Base-by-base conservation (phyloP, 2,113 vertebrate species). In the Natator depressus region DNA sequence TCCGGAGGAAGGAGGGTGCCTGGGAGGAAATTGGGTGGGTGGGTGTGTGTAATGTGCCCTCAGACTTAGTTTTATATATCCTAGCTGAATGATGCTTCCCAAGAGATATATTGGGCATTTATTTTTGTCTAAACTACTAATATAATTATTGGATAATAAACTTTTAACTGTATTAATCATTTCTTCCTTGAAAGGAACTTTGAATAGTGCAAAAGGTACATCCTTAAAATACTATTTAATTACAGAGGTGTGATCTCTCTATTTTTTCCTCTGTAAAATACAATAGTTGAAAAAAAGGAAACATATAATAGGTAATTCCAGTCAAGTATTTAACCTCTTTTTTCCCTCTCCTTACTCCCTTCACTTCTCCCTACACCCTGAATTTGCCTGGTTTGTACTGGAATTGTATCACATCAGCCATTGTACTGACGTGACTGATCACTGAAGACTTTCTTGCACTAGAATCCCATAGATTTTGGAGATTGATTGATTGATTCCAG, bases 151-250 rank as follows among this genome's bases (percentile, higher is more conserved):
- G 91, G 72, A 91, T 96, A 95, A 97, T 96, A 87, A 96, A 81
- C 82, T 93, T 92, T 97, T 98, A 97, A 97, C 27, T 96, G 93
- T 7, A 54, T 89, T 93, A 96, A 93, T 97, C 95, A 96, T 96
- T 96, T 93, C 85, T 84, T 97, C 93, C 96, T 96, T 85, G 88
- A 93, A 91, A 95, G 95, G 88, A 88, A 17, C 50, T 22, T 85
- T 1, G 83, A 76, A 76, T 46, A 65, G 27, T 46, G 31, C 81
- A 65, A 86, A 90, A 87, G 59, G 69, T 91, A 57, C 27, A 4
- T 87, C 92, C 93, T 89, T 4, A 2, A 93, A 93, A 93, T 82
- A 79, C 17, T 14, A 8, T 5, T 0, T 86, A 82, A 80, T 91
- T 85, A 82, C 11, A 42, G 5, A 88, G 93, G 57, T 0, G 1